Percentiles rank a stretch among this genome's conserved stretches.
These are phyloP conservation scores for Xiphophorus maculatus DNA, from an alignment of 2,113 vertebrate genomes.

Conservation along the genomic window DNA sequence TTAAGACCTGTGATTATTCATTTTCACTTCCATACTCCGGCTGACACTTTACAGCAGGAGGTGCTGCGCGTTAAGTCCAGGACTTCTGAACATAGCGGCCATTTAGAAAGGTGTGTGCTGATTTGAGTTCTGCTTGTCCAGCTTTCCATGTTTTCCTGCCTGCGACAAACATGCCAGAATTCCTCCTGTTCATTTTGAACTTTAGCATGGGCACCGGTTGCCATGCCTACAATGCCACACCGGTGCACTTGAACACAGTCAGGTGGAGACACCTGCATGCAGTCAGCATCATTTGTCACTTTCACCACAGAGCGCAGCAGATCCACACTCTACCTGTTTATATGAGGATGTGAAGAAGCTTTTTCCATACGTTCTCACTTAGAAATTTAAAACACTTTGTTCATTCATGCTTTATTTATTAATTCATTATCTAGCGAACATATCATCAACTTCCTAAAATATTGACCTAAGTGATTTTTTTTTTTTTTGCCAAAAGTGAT, in stretches of 20 bases:
- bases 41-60: slow-evolving; percentile 40
- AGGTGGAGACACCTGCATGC: slow-evolving; percentile 47
- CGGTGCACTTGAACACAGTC: slow-evolving; percentile 50
- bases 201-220: slow-evolving; percentile 37
- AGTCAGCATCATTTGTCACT: slow-evolving; percentile 58
- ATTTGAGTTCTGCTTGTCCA: not conserved
- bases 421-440: not conserved
- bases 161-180: not conserved
- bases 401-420: not conserved
- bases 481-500: too few relatives aligned
- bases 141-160: not conserved
- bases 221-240: slow-evolving; percentile 43
- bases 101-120: not conserved
- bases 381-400: not conserved
- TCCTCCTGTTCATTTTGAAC: not conserved
- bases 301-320: slow-evolving; percentile 35
- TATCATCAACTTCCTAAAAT: too few relatives aligned
- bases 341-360: not conserved
- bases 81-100: not conserved
- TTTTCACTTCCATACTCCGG: slow-evolving; percentile 60
- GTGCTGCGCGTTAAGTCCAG: slow-evolving; percentile 6
- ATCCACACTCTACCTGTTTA: not conserved
- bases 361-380: not conserved
- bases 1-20: slow-evolving; percentile 65
- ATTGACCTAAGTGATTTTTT: too few relatives aligned